phyloP scores from a whole-genome alignment of 2,113 vertebrate genomes.

The Recurvirostra avosetta region DNA sequence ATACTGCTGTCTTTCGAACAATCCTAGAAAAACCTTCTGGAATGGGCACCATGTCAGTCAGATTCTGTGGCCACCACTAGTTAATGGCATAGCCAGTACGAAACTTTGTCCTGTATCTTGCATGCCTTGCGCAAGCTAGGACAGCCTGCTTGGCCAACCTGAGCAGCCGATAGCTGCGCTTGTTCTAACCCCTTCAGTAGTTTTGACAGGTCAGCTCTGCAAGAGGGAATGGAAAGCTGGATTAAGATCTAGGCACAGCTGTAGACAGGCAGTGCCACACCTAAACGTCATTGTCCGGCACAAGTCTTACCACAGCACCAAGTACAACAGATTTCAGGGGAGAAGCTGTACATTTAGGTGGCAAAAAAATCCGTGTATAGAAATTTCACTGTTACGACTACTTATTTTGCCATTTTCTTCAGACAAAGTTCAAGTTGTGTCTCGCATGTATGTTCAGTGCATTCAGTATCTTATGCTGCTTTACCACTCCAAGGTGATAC shows the following conservation, averaged over 20 bases:
- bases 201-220: not conserved
- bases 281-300: not conserved
- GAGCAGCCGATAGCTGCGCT: not conserved
- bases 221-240: not conserved
- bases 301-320: not conserved
- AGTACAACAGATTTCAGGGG: not conserved
- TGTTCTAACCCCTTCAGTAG: not conserved
- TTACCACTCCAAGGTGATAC: not conserved
- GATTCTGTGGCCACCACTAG: not conserved
- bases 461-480: not conserved
- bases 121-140: not conserved
- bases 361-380: not conserved
- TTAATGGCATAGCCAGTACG: not conserved
- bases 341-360: not conserved
- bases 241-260: not conserved
- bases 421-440: not conserved
- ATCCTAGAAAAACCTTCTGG: not conserved
- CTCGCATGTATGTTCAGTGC: not conserved
- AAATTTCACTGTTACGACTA: not conserved
- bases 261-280: not conserved
- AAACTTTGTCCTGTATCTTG: not conserved
- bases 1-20: not conserved
- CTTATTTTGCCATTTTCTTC: not conserved
- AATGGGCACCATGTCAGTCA: rapidly evolving
- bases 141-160: not conserved